Conservation (phyloP, 2,113 vertebrate species). For the Pelmatolapia mariae region DNA sequence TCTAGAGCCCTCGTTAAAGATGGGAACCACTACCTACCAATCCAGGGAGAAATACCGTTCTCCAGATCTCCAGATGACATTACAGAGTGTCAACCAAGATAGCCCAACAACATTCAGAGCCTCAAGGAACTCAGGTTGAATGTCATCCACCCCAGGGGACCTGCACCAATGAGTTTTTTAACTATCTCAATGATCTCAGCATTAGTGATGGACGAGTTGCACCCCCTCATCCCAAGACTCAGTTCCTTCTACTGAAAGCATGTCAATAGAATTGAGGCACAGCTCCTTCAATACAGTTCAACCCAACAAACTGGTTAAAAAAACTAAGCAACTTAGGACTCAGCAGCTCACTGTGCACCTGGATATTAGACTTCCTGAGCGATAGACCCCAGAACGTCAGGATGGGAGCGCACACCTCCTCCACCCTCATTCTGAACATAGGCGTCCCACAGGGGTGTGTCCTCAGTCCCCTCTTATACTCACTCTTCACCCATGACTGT, state of each 20-base stretch:
- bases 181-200: not conserved
- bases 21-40: not conserved
- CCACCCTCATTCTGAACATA: not conserved
- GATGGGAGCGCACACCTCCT: not conserved
- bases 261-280: not conserved
- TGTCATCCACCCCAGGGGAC: not conserved
- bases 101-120: not conserved
- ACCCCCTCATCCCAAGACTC: not conserved
- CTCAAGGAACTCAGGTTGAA: fast-evolving
- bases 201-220: not conserved
- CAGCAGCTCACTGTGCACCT: not conserved
- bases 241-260: not conserved
- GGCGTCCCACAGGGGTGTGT: not conserved
- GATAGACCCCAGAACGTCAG: fast-evolving
- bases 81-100: not conserved
- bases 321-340: not conserved
- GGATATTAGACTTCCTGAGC: not conserved
- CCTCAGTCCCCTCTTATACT: not conserved
- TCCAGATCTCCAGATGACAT: not conserved
- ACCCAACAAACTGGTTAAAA: not conserved
- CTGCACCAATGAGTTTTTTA: not conserved
- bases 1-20: not conserved
- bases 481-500: fast-evolving
- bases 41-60: fast-evolving
- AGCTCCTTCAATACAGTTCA: not conserved